Evolutionary conservation across 2,113 vertebrate genomes (phyloP), one percentile per base, ranked within the genome.

Genomic region (Dicaeum eximium): DNA sequence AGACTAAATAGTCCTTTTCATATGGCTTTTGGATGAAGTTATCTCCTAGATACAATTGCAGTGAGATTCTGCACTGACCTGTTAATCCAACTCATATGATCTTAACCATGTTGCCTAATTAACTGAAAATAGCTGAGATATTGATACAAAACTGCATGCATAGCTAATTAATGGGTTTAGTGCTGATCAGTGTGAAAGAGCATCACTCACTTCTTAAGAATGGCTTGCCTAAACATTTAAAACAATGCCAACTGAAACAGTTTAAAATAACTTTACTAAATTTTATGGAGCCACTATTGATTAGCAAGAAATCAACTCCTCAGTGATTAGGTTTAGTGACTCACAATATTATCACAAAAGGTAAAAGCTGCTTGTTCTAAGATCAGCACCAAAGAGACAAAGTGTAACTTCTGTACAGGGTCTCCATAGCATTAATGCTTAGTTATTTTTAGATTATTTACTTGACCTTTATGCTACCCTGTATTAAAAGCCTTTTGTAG

Each of bases 41-140:
- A 64, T 92, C 27, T 79, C 51, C 40, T 33, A 85, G 15, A 60
- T 74, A 22, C 88, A 96, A 45, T 3, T 87, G 48, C 24, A 87
- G 31, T 42, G 51, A 91, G 61, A 85, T 62, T 24, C 78, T 92
- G 38, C 40, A 78, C 72, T 73, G 74, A 82, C 56, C 47, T 92
- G 58, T 88, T 92, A 93, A 92, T 77, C 95, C 75, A 86, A 77
- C 21, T 79, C 20, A 40, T 13, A 50, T 65, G 15, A 70, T 86
- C 69, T 82, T 90, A 95, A 92, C 64, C 48, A 56, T 37, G 16
- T 69, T 61, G 53, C 25, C 61, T 91, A 88, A 83, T 79, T 73
- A 97, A 88, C 37, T 71, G 66, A 95, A 94, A 78, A 92, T 53
- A 95, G 61, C 86, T 78, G 38, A 91, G 38, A 72, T 79, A 88